A percentile compares a stretch with the other conserved stretches of the same genome.
phyloP scores from a whole-genome alignment of 2,888 invertebrate genomes.

The Philereme transversata region DNA sequence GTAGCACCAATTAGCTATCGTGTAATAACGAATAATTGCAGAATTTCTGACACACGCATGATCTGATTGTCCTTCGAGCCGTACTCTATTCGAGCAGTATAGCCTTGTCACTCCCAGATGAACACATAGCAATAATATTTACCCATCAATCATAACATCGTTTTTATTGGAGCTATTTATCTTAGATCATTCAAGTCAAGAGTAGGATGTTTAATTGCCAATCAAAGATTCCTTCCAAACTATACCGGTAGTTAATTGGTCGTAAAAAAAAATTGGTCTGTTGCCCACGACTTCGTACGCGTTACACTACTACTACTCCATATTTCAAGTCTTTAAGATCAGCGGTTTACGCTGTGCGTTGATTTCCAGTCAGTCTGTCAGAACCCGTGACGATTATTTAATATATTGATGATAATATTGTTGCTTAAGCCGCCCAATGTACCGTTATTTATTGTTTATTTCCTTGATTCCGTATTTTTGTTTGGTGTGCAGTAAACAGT shows the following conservation, averaged over 20 bases:
- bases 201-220: conserved; percentile 28
- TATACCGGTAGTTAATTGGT: conserved; percentile 15
- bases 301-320: too few relatives aligned
- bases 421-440: too few relatives aligned
- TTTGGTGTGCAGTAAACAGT: too few relatives aligned
- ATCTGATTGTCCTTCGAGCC: conserved; percentile 43
- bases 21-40: conserved; percentile 49
- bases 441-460: too few relatives aligned
- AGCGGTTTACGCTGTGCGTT: too few relatives aligned
- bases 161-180: conserved; percentile 36
- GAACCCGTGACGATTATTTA: too few relatives aligned
- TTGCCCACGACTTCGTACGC: too few relatives aligned
- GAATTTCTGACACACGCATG: conserved; percentile 62
- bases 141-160: conserved; percentile 37
- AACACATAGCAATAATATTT: conserved; percentile 41
- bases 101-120: conserved; percentile 59
- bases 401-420: too few relatives aligned
- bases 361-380: too few relatives aligned
- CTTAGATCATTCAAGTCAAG: conserved; percentile 8
- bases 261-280: too few relatives aligned
- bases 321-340: too few relatives aligned
- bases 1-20: conserved; percentile 42
- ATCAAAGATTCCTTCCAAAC: conserved; percentile 18
- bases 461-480: too few relatives aligned
- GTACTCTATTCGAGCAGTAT: conserved; percentile 1